Base-by-base conservation (phyloP, 1,140 invertebrate genomes). In the Procambarus virginalis region DNA sequence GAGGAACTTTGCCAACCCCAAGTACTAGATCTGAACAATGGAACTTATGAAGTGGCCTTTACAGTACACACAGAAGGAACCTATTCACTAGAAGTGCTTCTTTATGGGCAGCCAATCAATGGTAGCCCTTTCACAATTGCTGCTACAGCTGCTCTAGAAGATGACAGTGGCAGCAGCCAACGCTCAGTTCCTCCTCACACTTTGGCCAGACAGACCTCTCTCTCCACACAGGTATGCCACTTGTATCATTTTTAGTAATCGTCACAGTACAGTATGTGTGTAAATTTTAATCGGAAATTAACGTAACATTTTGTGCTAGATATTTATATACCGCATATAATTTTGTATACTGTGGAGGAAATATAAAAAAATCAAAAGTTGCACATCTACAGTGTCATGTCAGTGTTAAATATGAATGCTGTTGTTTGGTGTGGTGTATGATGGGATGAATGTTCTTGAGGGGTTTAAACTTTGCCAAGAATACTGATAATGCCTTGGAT, bases 31-130 rank as follows among this genome's bases (percentile, higher is more conserved):
- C 93, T 94, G 81, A 93, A 94, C 51, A 94, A 94, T 92, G 94
- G 94, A 17, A 94, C 93, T 8, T 95, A 94, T 92, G 94, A 95
- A 91, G 92, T 95, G 46, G 93, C 93, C 3, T 95, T 94, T 91
- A 93, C 93, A 9, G 91, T 94, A 51, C 93, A 93, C 60, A 93
- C 93, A 58, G 93, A 94, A 91, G 94, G 94, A 12, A 92, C 91
- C 0, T 94, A 94, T 91, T 87, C 93, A 51, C 92, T 95, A 84
- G 93, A 93, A 51, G 93, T 95, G 55, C 93, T 93, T 73, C 92
- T 95, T 64, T 94, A 94, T 92, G 94, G 94, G 46, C 93, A 94
- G 76, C 94, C 94, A 75, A 94, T 95, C 64, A 94, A 93, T 87
- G 94, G 94, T 34, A 94, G 94, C 78, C 95, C 95, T n/a, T 95